Conservation (phyloP, 2,113 vertebrate genomes). For the Promerops cafer region DNA sequence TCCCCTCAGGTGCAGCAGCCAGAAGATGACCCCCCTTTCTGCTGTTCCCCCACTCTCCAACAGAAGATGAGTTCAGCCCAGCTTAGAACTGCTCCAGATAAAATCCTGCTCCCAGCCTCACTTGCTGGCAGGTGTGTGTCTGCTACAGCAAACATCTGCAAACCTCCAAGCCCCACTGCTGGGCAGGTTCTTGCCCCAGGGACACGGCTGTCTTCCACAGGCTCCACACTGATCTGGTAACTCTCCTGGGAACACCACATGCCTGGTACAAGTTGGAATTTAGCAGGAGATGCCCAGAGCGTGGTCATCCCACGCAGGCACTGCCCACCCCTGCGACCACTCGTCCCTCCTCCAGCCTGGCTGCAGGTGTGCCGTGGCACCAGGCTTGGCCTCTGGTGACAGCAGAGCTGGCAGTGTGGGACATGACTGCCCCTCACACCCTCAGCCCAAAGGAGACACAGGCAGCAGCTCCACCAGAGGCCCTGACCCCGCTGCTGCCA, state of each 20-base stretch:
- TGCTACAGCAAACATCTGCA: neutral
- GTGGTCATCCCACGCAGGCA: accelerated
- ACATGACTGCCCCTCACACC: neutral
- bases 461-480: neutral
- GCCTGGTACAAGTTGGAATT: neutral
- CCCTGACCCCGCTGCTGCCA: neutral
- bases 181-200: neutral
- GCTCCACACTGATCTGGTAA: neutral
- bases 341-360: neutral
- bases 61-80: neutral
- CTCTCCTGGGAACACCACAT: neutral
- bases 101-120: neutral
- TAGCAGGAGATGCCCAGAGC: neutral
- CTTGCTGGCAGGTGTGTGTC: neutral
- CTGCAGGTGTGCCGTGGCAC: neutral
- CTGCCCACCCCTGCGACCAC: neutral
- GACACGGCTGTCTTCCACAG: neutral
- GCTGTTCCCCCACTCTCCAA: neutral
- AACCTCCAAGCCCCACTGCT: neutral
- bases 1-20: neutral
- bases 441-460: neutral
- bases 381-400: neutral
- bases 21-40: neutral
- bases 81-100: neutral
- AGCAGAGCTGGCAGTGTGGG: neutral